These are phyloP conservation scores for Yponomeuta malinellus DNA, from an alignment of 2,888 invertebrate genomes.

Conservation along the genomic window DNA sequence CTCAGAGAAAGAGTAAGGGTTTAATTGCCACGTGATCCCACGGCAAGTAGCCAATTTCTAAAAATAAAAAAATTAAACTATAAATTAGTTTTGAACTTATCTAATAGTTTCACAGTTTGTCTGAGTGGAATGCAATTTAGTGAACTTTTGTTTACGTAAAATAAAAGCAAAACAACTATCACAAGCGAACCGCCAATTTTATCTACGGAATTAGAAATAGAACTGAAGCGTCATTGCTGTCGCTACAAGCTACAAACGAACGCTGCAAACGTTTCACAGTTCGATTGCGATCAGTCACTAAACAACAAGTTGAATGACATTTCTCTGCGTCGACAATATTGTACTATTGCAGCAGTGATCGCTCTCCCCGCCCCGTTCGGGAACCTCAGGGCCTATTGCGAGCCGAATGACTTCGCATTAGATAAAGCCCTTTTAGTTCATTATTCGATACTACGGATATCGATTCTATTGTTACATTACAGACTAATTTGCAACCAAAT, in stretches of 20 bases:
- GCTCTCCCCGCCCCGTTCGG: not conserved
- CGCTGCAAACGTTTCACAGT: constrained; percentile 30
- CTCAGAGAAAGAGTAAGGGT: constrained; percentile 16
- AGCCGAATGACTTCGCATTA: not conserved
- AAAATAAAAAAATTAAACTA: too few relatives aligned
- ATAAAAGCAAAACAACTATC: not conserved
- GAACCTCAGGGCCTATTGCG: not conserved
- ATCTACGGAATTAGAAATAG: not conserved
- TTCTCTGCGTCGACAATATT: constrained; percentile 28
- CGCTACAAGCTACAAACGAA: constrained; percentile 12
- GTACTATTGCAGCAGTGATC: not conserved
- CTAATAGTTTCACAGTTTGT: too few relatives aligned
- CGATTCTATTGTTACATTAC: too few relatives aligned
- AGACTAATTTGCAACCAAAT: too few relatives aligned
- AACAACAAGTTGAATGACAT: constrained; percentile 49
- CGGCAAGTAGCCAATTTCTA: too few relatives aligned
- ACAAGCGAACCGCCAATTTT: too few relatives aligned
- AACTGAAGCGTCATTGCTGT: not conserved
- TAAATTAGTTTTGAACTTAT: too few relatives aligned
- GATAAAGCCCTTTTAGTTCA: not conserved
- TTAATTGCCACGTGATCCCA: too few relatives aligned
- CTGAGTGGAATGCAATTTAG: too few relatives aligned
- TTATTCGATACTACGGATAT: too few relatives aligned
- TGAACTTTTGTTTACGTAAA: too few relatives aligned
- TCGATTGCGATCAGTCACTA: constrained; percentile 50